Evolutionary conservation across 2,888 invertebrate species (phyloP).

Genomic region (Drepanosiphum platanoidis): DNA sequence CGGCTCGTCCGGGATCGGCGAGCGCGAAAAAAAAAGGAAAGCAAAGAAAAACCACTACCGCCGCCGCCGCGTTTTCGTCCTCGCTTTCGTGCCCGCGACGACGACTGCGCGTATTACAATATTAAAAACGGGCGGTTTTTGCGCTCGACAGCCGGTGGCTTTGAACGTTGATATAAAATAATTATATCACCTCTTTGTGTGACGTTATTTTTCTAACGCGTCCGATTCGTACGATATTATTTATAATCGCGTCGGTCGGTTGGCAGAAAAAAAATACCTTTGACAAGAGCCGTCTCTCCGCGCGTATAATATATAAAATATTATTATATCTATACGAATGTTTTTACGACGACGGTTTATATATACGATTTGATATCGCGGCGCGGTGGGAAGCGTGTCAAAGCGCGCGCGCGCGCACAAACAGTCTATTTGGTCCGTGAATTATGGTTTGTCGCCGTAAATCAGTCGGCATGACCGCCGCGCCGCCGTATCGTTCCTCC

Average conservation of each 20-base stretch:
- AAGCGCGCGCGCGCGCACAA: not conserved
- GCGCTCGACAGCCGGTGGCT: no score
- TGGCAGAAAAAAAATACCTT: not conserved
- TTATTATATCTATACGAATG: not conserved
- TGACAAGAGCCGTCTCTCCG: not conserved
- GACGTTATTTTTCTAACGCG: not conserved
- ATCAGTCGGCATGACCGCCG: constrained; percentile 56
- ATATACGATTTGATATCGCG: no score
- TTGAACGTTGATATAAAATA: not conserved
- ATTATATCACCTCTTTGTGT: not conserved
- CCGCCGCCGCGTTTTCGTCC: not conserved
- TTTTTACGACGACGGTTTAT: not conserved
- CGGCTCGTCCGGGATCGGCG: not conserved
- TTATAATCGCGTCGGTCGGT: not conserved
- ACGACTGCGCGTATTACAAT: no score
- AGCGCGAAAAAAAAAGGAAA: not conserved
- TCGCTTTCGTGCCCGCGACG: not conserved
- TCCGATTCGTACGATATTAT: not conserved
- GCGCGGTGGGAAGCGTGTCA: constrained; percentile 21
- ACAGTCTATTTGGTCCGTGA: constrained; percentile 36
- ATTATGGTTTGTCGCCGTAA: constrained; percentile 61
- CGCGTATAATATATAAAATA: not conserved
- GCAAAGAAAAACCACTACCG: not conserved
- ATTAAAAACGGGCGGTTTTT: no score
- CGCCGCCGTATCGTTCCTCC: not conserved